A percentile compares a stretch with the other conserved stretches of the same genome.
Evolutionary conservation across 2,113 vertebrate genomes (phyloP).

Genomic region (Synodontis membranacea): DNA sequence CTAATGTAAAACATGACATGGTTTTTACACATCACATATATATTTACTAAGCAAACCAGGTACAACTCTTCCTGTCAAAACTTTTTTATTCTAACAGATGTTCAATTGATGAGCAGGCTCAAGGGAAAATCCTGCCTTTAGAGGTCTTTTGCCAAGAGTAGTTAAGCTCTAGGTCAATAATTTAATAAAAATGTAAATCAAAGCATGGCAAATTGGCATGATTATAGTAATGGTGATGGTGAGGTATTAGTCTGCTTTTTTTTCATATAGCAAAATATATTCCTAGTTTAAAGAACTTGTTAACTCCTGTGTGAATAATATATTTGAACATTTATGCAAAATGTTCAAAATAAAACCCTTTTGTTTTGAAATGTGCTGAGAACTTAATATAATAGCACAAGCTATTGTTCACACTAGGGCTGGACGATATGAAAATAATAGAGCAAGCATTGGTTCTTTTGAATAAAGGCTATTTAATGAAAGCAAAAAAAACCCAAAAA

Average conservation of each 20-base stretch:
- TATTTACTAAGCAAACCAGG: not conserved
- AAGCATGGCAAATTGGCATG: not conserved
- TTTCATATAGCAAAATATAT: not conserved
- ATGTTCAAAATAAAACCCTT: not conserved
- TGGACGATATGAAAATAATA: no score
- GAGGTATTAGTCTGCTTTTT: not conserved
- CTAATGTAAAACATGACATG: not conserved
- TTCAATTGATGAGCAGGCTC: not conserved
- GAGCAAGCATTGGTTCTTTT: no score
- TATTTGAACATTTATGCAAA: not conserved
- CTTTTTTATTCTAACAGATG: not conserved
- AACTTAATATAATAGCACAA: not conserved
- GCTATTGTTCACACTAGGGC: not conserved
- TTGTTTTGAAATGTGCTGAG: not conserved
- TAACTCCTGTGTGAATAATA: not conserved
- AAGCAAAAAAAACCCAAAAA: no score
- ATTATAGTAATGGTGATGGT: not conserved
- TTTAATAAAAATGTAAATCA: not conserved
- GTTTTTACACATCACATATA: not conserved
- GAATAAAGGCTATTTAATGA: no score
- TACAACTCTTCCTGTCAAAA: not conserved
- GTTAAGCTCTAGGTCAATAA: not conserved
- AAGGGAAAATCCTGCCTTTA: not conserved
- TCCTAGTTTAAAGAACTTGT: not conserved
- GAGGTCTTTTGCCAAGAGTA: not conserved